Conservation (phyloP, 1,140 invertebrate genomes). For the Dinoponera quadriceps region DNA sequence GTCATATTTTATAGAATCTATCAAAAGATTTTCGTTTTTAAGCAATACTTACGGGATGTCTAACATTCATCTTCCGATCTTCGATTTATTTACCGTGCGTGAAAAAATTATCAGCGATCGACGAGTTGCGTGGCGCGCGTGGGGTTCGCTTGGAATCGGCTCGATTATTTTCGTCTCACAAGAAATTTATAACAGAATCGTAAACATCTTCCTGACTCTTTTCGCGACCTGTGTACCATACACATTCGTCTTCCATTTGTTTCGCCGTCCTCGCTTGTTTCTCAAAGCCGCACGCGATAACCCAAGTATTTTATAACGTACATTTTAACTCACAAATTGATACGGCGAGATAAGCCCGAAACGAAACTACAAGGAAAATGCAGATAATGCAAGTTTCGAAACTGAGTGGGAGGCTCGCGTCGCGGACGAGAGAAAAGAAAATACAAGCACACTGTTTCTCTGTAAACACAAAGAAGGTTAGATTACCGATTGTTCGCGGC, state of each 20-base stretch:
- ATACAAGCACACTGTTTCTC: too few species aligned
- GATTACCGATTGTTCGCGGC: too few species aligned
- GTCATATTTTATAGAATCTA: not conserved
- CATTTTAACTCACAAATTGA: too few species aligned
- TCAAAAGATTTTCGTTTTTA: too few species aligned
- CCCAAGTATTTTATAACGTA: too few species aligned
- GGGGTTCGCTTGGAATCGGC: not conserved
- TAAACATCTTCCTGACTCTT: constrained; percentile 59
- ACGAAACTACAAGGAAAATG: too few species aligned
- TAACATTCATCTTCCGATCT: constrained; percentile 22
- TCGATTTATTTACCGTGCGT: constrained; percentile 22
- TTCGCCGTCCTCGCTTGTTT: constrained; percentile 64
- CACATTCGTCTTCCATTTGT: constrained; percentile 58
- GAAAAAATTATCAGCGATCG: constrained; percentile 3
- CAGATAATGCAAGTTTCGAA: too few species aligned
- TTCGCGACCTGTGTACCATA: constrained; percentile 38
- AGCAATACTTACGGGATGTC: constrained; percentile 28
- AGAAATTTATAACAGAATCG: constrained; percentile 63
- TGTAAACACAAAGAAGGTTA: too few species aligned
- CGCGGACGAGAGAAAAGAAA: too few species aligned
- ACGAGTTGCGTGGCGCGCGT: not conserved
- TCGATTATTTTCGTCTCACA: constrained; percentile 47
- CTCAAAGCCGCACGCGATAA: not conserved
- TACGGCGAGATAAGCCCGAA: too few species aligned
- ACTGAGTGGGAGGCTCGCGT: too few species aligned